Evolutionary conservation across 2,113 vertebrate genomes (phyloP), one percentile per base, ranked within the genome.

Genomic region (Loxodonta africana): DNA sequence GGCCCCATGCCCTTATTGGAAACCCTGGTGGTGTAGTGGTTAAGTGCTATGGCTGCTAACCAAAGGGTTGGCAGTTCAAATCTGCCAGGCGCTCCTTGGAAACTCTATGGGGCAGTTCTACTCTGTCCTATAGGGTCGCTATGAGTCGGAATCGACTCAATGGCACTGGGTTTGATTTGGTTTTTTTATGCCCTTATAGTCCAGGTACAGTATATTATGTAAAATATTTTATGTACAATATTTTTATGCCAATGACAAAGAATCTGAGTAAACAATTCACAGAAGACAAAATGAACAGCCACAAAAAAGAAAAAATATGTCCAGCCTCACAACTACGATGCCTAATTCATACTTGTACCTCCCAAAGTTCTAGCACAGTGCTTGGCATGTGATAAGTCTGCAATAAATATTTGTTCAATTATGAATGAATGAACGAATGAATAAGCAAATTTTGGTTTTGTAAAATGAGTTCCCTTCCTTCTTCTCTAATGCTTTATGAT

Each of bases 241-340:
- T 37, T 37, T 37, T 37, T 37, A 74, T 88, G 74, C 21, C 23
- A 41, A 41, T 57, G 73, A 41, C 78, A 74, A 23, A 85, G 69
- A 25, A 83, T 89, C 60, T 78, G 25, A 91, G 84, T 4, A 74
- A 89, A 65, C 37, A 89, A 85, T 91, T 91, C 76, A 93, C 30
- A 82, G 28, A 83, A 91, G 83, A 91, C 96, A 95, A 94, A 93
- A 7, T 41, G 62, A 95, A 65, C 9, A 46, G 37, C 30, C 44
- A 57, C 53, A 63, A 23, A 90, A 81, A 91, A 71, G 37, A 92
- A 83, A 86, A 93, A 94, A 93, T 76, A 73, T 33, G 46, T 84
- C 89, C 60, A 62, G n/a, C 41, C 80, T 91, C 80, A 88, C 91
- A 88, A 95, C 80, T 65, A 90, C 83, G 8, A 63, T 76, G 25